These are phyloP conservation scores for Megastigmus dorsalis DNA, from an alignment of 2,888 invertebrate species.

Conservation along the genomic window DNA sequence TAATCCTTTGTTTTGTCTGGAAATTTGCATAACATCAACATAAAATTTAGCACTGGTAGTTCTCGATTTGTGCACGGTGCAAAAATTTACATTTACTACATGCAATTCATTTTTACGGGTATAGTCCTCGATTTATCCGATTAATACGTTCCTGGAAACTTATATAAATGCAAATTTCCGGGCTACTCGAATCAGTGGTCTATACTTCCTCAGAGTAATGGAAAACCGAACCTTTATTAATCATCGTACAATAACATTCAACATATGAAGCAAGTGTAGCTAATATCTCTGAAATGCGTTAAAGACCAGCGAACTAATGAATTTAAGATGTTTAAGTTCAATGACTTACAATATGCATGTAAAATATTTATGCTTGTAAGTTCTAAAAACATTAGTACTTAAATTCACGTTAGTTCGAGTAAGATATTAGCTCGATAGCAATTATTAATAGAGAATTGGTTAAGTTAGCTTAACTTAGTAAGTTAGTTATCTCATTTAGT, in stretches of 20 bases:
- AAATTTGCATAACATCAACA: conserved; percentile 27
- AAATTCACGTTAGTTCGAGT: too few relatives aligned
- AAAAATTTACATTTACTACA: conserved; percentile 36
- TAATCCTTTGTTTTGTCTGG: too few relatives aligned
- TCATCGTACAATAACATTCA: neutral
- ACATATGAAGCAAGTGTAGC: neutral
- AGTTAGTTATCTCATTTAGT: too few relatives aligned
- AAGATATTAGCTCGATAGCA: too few relatives aligned
- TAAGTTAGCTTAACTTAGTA: too few relatives aligned
- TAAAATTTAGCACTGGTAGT: conserved; percentile 24
- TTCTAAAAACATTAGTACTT: too few relatives aligned
- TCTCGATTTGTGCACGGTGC: conserved; percentile 14
- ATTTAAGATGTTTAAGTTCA: too few relatives aligned
- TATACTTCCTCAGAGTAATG: too few relatives aligned
- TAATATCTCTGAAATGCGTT: too few relatives aligned
- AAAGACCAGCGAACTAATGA: neutral
- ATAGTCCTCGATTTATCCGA: conserved; percentile 17
- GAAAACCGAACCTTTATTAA: conserved; percentile 7
- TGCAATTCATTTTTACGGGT: conserved; percentile 22
- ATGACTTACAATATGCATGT: too few relatives aligned
- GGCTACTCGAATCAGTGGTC: neutral
- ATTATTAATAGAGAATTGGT: too few relatives aligned
- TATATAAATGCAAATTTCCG: conserved; percentile 33
- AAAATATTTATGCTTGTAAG: too few relatives aligned
- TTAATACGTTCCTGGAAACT: conserved; percentile 14